A percentile compares a stretch with the other conserved stretches of the same genome.
These are phyloP conservation scores for Puma concolor DNA, from an alignment of 2,113 vertebrate species.

Conservation along the genomic window DNA sequence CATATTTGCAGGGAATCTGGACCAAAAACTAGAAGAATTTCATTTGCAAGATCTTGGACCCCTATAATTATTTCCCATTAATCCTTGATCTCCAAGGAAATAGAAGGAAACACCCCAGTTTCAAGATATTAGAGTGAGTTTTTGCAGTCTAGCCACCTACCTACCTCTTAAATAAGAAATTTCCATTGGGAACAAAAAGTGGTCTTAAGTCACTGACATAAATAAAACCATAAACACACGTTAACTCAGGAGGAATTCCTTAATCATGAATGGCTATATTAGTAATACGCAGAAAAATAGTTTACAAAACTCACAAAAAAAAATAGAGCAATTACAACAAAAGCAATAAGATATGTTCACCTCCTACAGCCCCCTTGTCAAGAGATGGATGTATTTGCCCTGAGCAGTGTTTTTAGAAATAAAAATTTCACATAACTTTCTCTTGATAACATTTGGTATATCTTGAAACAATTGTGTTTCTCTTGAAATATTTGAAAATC, in stretches of 20 bases:
- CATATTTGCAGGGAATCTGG: background rate
- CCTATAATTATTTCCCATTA: background rate
- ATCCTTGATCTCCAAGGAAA: background rate
- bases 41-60: background rate
- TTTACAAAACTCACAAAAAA: slow-evolving; percentile 24
- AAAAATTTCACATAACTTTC: background rate
- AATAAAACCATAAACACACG: background rate
- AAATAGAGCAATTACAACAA: background rate
- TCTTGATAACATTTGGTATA: background rate
- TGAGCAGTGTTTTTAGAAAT: background rate
- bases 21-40: slow-evolving; percentile 13
- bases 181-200: background rate
- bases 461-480: background rate
- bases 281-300: background rate
- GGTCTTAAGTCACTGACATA: background rate
- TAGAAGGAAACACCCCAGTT: background rate
- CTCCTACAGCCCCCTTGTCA: background rate
- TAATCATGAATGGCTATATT: background rate
- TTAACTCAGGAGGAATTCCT: background rate
- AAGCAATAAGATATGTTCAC: background rate
- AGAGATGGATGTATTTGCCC: background rate
- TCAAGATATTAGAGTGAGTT: background rate
- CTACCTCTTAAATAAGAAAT: background rate
- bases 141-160: background rate
- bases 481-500: background rate